Percentiles rank a stretch among this genome's conserved stretches.
Evolutionary conservation across 64 coral and sea anemone genomes (phyloP).

Genomic region (Pocillopora damicornis): DNA sequence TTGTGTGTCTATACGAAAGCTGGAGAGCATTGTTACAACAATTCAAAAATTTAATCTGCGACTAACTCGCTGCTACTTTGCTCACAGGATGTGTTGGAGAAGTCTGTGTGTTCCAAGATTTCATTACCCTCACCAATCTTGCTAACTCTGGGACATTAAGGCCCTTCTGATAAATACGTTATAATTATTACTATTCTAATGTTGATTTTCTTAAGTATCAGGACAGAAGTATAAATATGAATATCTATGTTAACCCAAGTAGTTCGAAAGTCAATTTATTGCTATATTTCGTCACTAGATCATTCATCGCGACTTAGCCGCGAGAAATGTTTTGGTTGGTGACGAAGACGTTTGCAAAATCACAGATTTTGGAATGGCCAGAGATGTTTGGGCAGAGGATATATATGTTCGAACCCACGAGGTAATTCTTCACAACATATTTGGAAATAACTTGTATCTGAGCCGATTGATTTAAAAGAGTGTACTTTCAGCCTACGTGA

Average conservation of each 20-base stretch:
- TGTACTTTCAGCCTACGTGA: no score
- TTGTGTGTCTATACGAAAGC: not conserved
- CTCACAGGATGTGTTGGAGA: no score
- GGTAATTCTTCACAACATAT: not conserved
- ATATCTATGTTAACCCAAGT: no score
- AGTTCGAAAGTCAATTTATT: not conserved
- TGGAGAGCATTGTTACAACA: no score
- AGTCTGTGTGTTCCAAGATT: not conserved
- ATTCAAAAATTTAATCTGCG: no score
- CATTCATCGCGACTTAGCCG: conserved; percentile 26
- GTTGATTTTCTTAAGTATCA: no score
- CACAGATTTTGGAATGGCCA: conserved; percentile 17
- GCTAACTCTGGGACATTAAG: not conserved
- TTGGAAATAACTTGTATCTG: no score
- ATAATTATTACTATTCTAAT: no score
- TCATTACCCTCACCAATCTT: not conserved
- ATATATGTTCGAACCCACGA: conserved; percentile 11
- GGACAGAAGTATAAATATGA: no score
- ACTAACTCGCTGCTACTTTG: no score
- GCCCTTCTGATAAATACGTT: no score
- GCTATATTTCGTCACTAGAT: not conserved
- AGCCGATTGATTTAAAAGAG: no score
- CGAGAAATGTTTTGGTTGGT: conserved; percentile 20
- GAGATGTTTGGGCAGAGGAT: not conserved
- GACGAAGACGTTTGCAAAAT: conserved; percentile 3